These are phyloP conservation scores for Drosophila rufa DNA, from an alignment of 1,140 invertebrate genomes.

Conservation along the genomic window DNA sequence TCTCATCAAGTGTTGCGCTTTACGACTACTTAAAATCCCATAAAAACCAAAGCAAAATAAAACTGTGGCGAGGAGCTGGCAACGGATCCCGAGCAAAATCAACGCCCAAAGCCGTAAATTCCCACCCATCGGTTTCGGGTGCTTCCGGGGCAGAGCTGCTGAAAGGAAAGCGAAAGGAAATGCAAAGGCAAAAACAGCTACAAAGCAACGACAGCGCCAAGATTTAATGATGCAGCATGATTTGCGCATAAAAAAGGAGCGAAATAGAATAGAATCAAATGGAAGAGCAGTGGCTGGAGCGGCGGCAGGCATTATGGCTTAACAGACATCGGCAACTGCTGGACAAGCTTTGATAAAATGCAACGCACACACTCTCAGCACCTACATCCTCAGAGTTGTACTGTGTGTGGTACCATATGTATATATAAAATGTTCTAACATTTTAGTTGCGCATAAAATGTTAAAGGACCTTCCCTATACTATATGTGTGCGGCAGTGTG, in stretches of 20 bases:
- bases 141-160: constrained; percentile 30
- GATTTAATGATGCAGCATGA: constrained; percentile 84
- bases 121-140: constrained; percentile 14
- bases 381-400: constrained; percentile 19
- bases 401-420: not conserved
- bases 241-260: constrained; percentile 78
- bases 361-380: constrained; percentile 26
- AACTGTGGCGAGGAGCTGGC: constrained; percentile 13
- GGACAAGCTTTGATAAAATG: constrained; percentile 76
- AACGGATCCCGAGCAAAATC: constrained; percentile 63
- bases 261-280: constrained; percentile 50
- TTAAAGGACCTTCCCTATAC: constrained; percentile 45
- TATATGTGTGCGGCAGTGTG: constrained; percentile 15
- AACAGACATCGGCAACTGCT: constrained; percentile 64
- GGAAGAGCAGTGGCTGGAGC: constrained; percentile 24
- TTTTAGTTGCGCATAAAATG: constrained; percentile 67
- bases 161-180: constrained; percentile 79
- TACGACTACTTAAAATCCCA: constrained; percentile 83
- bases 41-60: constrained; percentile 63
- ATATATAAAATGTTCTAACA: constrained; percentile 14
- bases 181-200: constrained; percentile 45
- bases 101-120: constrained; percentile 82
- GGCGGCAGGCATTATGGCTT: constrained; percentile 40
- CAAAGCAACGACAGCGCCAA: constrained; percentile 52
- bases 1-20: constrained; percentile 83